Evolutionary conservation across 2,113 vertebrate species (phyloP).

Genomic region (Myrmophylax atrothorax): DNA sequence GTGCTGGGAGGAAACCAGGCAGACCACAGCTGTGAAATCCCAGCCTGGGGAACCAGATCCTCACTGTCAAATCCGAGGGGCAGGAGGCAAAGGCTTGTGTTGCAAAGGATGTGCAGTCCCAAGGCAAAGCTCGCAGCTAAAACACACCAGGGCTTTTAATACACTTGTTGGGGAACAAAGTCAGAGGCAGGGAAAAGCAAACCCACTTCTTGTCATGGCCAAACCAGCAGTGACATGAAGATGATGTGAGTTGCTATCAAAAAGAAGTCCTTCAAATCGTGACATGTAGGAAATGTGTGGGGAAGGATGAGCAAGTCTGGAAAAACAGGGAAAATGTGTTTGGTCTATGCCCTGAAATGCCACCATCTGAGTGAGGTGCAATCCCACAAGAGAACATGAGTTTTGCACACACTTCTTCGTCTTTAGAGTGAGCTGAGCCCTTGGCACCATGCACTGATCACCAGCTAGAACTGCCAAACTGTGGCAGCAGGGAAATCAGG

Average conservation of each 20-base stretch:
- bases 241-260: not conserved
- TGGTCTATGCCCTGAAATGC: not conserved
- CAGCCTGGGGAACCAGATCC: slow-evolving; percentile 16
- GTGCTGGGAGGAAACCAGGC: not conserved
- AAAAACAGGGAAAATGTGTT: not conserved
- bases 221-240: not conserved
- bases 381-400: not conserved
- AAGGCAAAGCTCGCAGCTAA: not conserved
- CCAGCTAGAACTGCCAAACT: rapidly evolving
- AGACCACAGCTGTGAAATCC: slow-evolving; percentile 46
- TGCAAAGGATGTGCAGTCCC: not conserved
- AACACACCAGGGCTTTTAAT: not conserved
- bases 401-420: not conserved
- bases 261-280: not conserved
- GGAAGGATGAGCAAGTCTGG: not conserved
- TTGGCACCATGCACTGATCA: rapidly evolving
- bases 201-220: not conserved
- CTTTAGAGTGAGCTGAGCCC: not conserved
- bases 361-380: not conserved
- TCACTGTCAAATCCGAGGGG: not conserved
- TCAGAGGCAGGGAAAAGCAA: not conserved
- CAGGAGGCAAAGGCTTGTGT: not conserved
- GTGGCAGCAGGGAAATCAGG: not conserved
- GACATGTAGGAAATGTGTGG: not conserved
- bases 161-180: not conserved